A percentile compares a stretch with the other conserved stretches of the same genome.
Conservation (phyloP, 2,113 vertebrate genomes). For the Sander vitreus region DNA sequence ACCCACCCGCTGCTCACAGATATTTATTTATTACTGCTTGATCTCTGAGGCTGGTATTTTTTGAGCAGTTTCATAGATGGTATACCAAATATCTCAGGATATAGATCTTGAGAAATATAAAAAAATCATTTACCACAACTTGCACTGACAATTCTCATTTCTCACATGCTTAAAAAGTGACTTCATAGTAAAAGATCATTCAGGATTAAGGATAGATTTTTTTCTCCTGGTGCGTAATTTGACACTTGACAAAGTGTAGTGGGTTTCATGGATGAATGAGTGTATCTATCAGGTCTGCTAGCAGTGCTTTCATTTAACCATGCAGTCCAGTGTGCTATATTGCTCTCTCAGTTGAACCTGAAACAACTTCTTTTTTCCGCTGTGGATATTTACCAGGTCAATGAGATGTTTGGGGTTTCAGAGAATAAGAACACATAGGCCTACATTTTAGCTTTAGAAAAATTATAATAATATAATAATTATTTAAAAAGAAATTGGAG, state of each 20-base stretch:
- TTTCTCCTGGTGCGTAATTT: conserved; percentile 62
- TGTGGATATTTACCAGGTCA: conserved; percentile 9
- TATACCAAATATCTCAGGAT: conserved; percentile 36
- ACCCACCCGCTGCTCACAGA: conserved; percentile 29
- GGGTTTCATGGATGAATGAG: conserved; percentile 68
- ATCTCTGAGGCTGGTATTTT: conserved; percentile 44
- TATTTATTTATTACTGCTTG: conserved; percentile 43
- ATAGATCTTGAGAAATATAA: conserved; percentile 62
- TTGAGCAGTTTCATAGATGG: conserved; percentile 24
- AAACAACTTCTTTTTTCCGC: conserved; percentile 9
- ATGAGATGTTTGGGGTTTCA: neutral
- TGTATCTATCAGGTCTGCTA: conserved; percentile 65
- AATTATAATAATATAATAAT: too few relatives aligned
- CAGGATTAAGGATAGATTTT: conserved; percentile 28
- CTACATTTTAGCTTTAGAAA: neutral
- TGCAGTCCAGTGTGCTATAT: conserved; percentile 18
- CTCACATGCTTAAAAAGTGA: conserved; percentile 62
- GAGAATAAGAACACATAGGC: neutral
- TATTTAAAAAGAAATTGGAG: neutral
- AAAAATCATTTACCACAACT: conserved; percentile 61
- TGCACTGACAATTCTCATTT: conserved; percentile 44
- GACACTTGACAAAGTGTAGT: conserved; percentile 77
- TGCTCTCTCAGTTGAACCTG: conserved; percentile 11
- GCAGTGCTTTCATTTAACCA: conserved; percentile 58
- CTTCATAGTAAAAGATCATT: conserved; percentile 55